Evolutionary conservation across 1,140 invertebrate genomes (phyloP).

Genomic region (Plutomurus gul): DNA sequence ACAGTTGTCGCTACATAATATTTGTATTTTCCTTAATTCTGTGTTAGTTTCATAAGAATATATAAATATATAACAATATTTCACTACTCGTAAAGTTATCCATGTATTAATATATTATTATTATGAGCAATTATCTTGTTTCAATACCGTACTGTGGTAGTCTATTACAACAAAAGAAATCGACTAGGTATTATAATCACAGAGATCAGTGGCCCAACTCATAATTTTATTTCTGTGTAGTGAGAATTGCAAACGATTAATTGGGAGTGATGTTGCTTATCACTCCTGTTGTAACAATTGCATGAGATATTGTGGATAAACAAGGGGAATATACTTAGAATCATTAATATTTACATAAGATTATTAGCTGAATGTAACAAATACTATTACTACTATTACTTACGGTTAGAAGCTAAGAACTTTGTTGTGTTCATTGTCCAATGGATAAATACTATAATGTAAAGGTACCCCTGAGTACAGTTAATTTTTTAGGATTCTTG

Average conservation of each 20-base stretch:
- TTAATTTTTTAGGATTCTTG: slow-evolving; percentile 14
- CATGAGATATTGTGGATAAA: too few species aligned
- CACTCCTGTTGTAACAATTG: too few species aligned
- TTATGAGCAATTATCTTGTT: neutral
- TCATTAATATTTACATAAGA: too few species aligned
- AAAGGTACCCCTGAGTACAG: neutral
- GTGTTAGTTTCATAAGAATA: slow-evolving; percentile 5
- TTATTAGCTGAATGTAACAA: too few species aligned
- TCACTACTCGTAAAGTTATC: too few species aligned
- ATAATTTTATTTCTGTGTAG: neutral
- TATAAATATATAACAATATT: neutral
- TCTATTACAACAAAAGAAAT: too few species aligned
- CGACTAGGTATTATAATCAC: neutral
- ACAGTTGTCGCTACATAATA: neutral
- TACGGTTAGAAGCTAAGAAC: neutral
- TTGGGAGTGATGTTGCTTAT: too few species aligned
- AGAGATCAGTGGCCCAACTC: slow-evolving; percentile 7
- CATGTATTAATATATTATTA: neutral
- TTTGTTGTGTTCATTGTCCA: slow-evolving; percentile 29
- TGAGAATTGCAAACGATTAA: too few species aligned
- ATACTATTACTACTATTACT: too few species aligned
- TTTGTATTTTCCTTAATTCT: slow-evolving; percentile 25
- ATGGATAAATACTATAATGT: slow-evolving; percentile 6
- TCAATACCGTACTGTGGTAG: too few species aligned
- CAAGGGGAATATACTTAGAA: too few species aligned